A percentile compares a stretch with the other conserved stretches of the same genome.
Conservation (phyloP, 2,888 invertebrate genomes). For the Baccha elongata region DNA sequence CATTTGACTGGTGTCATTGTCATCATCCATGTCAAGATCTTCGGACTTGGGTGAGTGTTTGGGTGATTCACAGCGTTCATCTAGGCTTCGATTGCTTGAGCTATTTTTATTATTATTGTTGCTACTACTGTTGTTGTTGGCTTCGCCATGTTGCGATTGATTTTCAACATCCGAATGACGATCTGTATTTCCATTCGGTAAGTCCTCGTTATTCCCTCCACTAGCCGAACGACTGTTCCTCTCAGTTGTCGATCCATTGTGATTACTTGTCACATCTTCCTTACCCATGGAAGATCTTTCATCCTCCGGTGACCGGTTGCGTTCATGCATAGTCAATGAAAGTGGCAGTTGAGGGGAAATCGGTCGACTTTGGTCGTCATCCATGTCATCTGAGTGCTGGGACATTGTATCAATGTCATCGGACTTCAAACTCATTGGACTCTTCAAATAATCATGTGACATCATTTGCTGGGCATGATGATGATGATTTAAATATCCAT, state of each 20-base stretch:
- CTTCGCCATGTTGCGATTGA: conserved; percentile 65
- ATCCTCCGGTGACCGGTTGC: conserved; percentile 79
- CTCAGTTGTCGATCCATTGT: conserved; percentile 75
- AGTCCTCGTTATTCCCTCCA: conserved; percentile 31
- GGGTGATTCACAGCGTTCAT: conserved; percentile 79
- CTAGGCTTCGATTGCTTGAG: conserved; percentile 79
- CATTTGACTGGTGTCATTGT: conserved; percentile 81
- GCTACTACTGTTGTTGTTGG: conserved; percentile 74
- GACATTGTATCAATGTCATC: conserved; percentile 87
- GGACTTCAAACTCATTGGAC: conserved; percentile 85
- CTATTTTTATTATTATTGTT: conserved; percentile 75
- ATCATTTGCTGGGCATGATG: conserved; percentile 83
- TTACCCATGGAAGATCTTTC: conserved; percentile 61
- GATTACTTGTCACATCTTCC: conserved; percentile 75
- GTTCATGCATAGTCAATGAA: conserved; percentile 86
- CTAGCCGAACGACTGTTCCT: conserved; percentile 68
- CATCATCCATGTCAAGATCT: conserved; percentile 81
- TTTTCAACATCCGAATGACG: conserved; percentile 63
- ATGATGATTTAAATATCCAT: conserved; percentile 81
- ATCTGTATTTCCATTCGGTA: conserved; percentile 67
- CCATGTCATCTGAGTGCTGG: conserved; percentile 86
- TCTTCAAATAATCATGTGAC: conserved; percentile 87
- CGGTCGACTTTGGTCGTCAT: conserved; percentile 86
- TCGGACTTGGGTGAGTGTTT: conserved; percentile 77
- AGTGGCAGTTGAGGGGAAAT: conserved; percentile 89